phyloP scores from a whole-genome alignment of 2,113 vertebrate species.

The Dasypus novemcinctus region DNA sequence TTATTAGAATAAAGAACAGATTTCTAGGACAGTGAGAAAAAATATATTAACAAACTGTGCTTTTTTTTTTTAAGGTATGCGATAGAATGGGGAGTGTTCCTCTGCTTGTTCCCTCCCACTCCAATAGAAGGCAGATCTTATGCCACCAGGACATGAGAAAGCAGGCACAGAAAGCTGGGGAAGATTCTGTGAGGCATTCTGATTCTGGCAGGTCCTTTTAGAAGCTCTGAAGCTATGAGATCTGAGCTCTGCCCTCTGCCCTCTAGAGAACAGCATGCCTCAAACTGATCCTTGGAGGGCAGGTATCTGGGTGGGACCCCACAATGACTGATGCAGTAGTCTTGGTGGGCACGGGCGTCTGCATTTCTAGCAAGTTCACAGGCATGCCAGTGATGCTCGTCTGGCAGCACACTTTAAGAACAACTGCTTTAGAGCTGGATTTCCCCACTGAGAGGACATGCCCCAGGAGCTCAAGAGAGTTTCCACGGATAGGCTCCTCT shows the following conservation, averaged over 20 bases:
- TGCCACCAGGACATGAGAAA: neutral
- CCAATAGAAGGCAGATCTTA: neutral
- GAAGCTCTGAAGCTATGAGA: neutral
- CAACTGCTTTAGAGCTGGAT: neutral
- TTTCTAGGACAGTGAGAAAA: neutral
- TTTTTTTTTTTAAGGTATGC: neutral
- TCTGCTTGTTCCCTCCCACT: neutral
- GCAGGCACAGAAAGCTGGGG: neutral
- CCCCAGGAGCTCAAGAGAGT: neutral
- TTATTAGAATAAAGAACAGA: neutral
- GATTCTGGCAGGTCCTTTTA: neutral
- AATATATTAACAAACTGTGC: neutral
- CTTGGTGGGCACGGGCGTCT: neutral
- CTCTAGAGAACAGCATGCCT: neutral
- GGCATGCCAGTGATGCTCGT: neutral
- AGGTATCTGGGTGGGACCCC: neutral
- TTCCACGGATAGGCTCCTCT: neutral
- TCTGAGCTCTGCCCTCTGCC: neutral
- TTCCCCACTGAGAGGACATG: neutral
- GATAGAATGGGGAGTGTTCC: neutral
- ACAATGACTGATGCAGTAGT: neutral
- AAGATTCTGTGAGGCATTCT: neutral
- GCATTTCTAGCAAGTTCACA: neutral
- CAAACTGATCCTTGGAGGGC: neutral
- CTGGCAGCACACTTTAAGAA: neutral